A percentile compares a stretch with the other conserved stretches of the same genome.
These are phyloP conservation scores for Melanaphis sacchari DNA, from an alignment of 1,140 invertebrate species.

Conservation along the genomic window DNA sequence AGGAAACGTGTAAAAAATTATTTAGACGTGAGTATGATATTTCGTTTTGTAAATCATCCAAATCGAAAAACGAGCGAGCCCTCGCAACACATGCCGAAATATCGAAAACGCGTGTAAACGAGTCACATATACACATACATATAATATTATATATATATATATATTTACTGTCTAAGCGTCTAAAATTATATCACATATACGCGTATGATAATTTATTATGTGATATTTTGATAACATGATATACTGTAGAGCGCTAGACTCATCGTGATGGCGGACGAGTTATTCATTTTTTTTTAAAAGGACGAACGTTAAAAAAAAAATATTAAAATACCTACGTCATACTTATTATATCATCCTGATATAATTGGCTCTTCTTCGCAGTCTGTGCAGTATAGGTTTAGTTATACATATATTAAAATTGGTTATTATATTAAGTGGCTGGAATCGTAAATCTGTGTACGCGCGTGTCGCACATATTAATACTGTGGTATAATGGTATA, in stretches of 20 bases:
- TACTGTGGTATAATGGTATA: not conserved
- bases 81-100: not conserved
- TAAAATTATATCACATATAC: constrained; percentile 37
- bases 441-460: constrained; percentile 11
- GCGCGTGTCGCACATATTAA: not conserved
- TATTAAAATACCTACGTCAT: not conserved
- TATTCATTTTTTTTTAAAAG: not conserved
- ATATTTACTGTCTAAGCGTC: not conserved
- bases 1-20: not conserved
- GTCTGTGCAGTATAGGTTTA: too few species aligned
- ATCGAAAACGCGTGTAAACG: constrained; percentile 33
- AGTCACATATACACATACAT: not conserved
- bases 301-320: not conserved
- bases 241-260: too few species aligned
- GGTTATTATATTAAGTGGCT: not conserved
- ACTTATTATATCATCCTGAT: not conserved
- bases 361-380: not conserved
- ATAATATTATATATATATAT: not conserved
- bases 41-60: constrained; percentile 35
- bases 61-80: constrained; percentile 17
- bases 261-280: not conserved
- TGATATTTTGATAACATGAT: not conserved
- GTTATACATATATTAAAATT: not conserved
- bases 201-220: not conserved
- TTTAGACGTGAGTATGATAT: not conserved